Evolutionary conservation across 1,140 invertebrate species (phyloP).

Genomic region (Dolichoris vasculosae): DNA sequence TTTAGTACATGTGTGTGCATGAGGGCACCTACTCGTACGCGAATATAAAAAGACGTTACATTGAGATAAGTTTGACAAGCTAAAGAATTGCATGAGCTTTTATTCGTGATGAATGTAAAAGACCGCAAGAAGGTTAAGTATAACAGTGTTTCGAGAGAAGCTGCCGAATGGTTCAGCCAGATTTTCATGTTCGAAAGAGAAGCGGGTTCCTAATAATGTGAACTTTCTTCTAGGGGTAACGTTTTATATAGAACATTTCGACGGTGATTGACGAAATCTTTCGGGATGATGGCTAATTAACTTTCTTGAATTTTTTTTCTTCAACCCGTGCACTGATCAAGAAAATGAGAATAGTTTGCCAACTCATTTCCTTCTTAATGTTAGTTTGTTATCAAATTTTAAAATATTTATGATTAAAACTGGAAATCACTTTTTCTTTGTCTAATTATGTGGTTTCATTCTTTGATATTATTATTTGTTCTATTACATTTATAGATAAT

Average conservation of each 20-base stretch:
- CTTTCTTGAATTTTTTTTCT: not conserved
- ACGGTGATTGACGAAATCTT: not conserved
- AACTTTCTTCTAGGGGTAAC: not conserved
- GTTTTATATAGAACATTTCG: not conserved
- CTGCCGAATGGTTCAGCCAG: no score
- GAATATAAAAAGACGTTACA: no score
- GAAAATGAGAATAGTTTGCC: not conserved
- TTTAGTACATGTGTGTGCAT: no score
- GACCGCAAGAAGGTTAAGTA: no score
- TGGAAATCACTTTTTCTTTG: not conserved
- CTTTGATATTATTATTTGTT: no score
- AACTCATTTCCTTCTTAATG: not conserved
- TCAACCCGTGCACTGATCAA: not conserved
- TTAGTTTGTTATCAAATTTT: not conserved
- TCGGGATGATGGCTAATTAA: not conserved
- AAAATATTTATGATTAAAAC: not conserved
- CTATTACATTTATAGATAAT: no score
- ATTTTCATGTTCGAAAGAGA: no score
- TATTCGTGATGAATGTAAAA: no score
- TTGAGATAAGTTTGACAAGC: no score
- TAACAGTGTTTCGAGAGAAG: no score
- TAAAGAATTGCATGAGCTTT: no score
- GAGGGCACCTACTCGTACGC: no score
- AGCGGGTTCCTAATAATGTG: not conserved
- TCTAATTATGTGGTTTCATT: not conserved